phyloP scores from a whole-genome alignment of 2,797 vertebrate genomes.

The Catamblyrhynchus diadema region DNA sequence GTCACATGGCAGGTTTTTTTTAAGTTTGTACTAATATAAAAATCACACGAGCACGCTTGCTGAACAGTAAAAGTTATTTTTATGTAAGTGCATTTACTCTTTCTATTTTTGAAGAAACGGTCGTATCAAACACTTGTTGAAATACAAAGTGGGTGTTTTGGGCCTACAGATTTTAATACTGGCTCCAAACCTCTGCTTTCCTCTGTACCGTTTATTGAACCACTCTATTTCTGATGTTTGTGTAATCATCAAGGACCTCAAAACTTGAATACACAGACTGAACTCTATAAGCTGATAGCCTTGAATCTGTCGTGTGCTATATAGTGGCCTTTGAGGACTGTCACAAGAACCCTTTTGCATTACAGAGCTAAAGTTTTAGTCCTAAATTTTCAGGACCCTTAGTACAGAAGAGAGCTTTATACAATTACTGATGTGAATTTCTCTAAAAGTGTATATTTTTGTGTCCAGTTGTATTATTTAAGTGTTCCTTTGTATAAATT shows the following conservation, averaged over 20 bases:
- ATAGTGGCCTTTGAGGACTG: slow-evolving; percentile 82
- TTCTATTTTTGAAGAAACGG: slow-evolving; percentile 60
- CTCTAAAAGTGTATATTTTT: slow-evolving; percentile 86
- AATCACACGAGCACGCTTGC: slow-evolving; percentile 71
- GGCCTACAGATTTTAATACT: slow-evolving; percentile 40
- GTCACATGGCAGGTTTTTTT: slow-evolving; percentile 25
- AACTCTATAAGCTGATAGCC: slow-evolving; percentile 70
- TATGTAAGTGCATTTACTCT: slow-evolving; percentile 74
- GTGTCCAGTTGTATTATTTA: slow-evolving; percentile 86
- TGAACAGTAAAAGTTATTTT: slow-evolving; percentile 66
- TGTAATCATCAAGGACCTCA: slow-evolving; percentile 73
- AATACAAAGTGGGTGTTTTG: slow-evolving; percentile 21
- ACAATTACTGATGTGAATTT: slow-evolving; percentile 84
- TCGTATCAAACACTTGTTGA: slow-evolving; percentile 34
- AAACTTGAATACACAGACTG: slow-evolving; percentile 78
- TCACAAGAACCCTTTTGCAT: slow-evolving; percentile 74
- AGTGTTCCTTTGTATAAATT: slow-evolving; percentile 85
- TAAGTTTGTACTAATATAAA: slow-evolving; percentile 60
- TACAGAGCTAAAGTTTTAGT: slow-evolving; percentile 77
- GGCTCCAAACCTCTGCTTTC: slow-evolving; percentile 61
- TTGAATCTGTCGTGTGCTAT: slow-evolving; percentile 73
- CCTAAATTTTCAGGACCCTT: slow-evolving; percentile 78
- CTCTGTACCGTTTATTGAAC: slow-evolving; percentile 65
- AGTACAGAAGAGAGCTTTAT: slow-evolving; percentile 81
- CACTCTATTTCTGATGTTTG: slow-evolving; percentile 74